phyloP scores from a whole-genome alignment of 2,113 vertebrate species.

The Callithrix jacchus region DNA sequence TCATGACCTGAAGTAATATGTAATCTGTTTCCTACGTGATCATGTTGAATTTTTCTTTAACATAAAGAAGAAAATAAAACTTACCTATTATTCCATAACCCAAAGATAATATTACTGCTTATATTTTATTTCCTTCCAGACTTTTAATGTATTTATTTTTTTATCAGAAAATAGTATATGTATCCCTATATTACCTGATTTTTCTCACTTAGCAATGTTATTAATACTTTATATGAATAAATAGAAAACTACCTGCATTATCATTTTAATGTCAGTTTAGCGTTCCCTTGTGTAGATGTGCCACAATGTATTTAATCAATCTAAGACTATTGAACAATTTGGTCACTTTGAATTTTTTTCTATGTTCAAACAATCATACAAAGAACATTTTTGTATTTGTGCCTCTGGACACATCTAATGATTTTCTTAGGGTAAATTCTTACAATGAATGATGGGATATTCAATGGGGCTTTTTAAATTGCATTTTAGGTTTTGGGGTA shows the following conservation, averaged over 20 bases:
- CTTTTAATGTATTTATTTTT: background rate
- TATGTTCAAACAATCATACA: background rate
- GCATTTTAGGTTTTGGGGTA: too few relatives aligned
- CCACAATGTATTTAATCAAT: background rate
- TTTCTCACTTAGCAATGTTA: background rate
- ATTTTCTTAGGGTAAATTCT: background rate
- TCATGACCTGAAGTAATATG: background rate
- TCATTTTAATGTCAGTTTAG: background rate
- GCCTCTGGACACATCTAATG: background rate
- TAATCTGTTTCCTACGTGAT: background rate
- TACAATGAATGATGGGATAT: background rate
- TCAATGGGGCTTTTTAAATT: background rate
- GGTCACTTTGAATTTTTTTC: background rate
- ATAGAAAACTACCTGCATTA: background rate
- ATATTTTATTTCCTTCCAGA: background rate
- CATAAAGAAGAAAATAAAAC: background rate
- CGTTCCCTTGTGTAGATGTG: background rate
- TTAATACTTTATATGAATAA: background rate
- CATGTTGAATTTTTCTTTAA: background rate
- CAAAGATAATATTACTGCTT: background rate
- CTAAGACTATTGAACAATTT: background rate
- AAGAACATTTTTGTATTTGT: background rate
- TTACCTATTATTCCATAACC: background rate
- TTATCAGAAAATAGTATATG: background rate
- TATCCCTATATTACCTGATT: background rate